phyloP scores from a whole-genome alignment of 2,888 invertebrate genomes.

The Xanthorhoe designata region DNA sequence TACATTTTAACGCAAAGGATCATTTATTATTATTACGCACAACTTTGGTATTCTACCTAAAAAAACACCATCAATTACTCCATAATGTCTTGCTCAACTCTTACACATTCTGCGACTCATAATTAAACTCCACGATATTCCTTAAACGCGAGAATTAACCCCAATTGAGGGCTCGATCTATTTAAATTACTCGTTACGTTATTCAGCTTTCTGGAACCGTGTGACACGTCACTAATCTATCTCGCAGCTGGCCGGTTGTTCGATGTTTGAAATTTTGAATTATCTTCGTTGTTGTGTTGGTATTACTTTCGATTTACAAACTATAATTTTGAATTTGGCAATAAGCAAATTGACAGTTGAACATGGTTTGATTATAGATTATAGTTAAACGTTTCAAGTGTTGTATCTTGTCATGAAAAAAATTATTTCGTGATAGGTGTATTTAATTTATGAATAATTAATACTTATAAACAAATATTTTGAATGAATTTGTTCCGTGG shows the following conservation, averaged over 20 bases:
- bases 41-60: constrained; percentile 19
- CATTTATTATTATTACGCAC: constrained; percentile 7
- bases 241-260: constrained; percentile 54
- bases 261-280: constrained; percentile 44
- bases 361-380: background rate
- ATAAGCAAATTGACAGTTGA: constrained; percentile 2
- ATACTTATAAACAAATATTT: too few species aligned
- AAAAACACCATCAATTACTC: constrained; percentile 47
- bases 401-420: background rate
- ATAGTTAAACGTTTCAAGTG: background rate
- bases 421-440: too few species aligned
- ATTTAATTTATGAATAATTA: too few species aligned
- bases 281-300: constrained; percentile 29
- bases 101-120: constrained; percentile 52
- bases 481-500: background rate
- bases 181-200: constrained; percentile 81
- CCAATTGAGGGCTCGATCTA: constrained; percentile 85
- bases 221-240: constrained; percentile 81
- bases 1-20: background rate
- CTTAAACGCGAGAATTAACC: constrained; percentile 85
- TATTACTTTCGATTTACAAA: constrained; percentile 34
- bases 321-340: constrained; percentile 22
- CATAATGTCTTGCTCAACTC: constrained; percentile 53
- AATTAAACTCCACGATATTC: constrained; percentile 82
- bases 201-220: constrained; percentile 84